phyloP scores from a whole-genome alignment of 2,113 vertebrate genomes.

The Micromys minutus region DNA sequence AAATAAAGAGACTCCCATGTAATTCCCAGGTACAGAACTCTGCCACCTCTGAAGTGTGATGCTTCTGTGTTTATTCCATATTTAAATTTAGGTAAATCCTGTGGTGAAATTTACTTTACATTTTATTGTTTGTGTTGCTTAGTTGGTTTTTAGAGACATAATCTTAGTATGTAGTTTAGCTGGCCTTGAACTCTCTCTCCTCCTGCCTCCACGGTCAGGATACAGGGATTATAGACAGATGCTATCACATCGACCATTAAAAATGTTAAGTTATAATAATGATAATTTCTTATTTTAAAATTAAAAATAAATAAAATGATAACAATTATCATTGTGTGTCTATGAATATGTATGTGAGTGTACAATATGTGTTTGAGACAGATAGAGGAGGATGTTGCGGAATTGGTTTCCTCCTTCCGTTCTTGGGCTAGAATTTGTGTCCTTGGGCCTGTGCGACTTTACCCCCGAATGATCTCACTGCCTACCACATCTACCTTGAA shows the following conservation, averaged over 20 bases:
- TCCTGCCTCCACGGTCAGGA: neutral
- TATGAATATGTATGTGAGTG: neutral
- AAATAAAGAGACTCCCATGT: neutral
- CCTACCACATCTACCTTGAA: neutral
- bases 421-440: neutral
- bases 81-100: slow-evolving; percentile 22
- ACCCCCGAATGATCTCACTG: neutral
- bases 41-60: neutral
- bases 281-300: too few species aligned
- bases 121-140: neutral
- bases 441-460: neutral
- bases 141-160: neutral
- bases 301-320: too few species aligned
- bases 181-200: neutral
- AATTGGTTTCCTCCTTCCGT: neutral
- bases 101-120: neutral
- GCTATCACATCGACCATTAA: neutral
- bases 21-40: slow-evolving; percentile 36
- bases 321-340: neutral
- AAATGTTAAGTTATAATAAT: too few species aligned
- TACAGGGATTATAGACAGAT: neutral
- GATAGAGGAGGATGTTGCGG: neutral
- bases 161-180: neutral
- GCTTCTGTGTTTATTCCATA: slow-evolving; percentile 17
- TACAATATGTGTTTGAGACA: neutral